These are phyloP conservation scores for Scortum barcoo DNA, from an alignment of 2,113 vertebrate genomes.

Conservation along the genomic window DNA sequence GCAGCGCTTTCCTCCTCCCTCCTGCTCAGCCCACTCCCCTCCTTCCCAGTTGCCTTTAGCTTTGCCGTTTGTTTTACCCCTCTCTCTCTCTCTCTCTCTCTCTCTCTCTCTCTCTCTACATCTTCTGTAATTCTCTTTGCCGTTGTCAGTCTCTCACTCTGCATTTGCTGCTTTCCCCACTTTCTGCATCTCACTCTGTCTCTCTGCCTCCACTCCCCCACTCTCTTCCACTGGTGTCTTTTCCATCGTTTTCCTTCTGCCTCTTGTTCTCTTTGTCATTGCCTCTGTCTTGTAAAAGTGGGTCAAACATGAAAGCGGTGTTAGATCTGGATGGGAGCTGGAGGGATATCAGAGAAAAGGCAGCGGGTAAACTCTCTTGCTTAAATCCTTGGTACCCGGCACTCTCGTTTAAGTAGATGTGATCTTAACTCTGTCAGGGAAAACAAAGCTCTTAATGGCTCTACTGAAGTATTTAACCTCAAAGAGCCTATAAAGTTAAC, in stretches of 20 bases:
- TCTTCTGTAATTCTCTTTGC: conserved; percentile 43
- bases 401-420: conserved; percentile 15
- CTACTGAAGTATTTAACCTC: conserved; percentile 10
- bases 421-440: conserved; percentile 7
- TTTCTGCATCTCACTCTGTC: conserved; percentile 24
- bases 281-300: conserved; percentile 65
- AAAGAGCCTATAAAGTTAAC: conserved; percentile 3
- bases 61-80: conserved; percentile 49
- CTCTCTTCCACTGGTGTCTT: conserved; percentile 9
- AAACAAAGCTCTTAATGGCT: background rate
- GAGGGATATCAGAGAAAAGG: conserved; percentile 29
- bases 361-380: conserved; percentile 21
- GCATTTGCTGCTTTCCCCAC: background rate
- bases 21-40: conserved; percentile 65
- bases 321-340: conserved; percentile 60
- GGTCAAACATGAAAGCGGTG: conserved; percentile 76
- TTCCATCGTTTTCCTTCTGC: conserved; percentile 42
- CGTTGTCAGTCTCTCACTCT: background rate
- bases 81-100: background rate
- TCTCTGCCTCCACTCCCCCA: background rate
- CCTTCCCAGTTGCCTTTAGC: conserved; percentile 41
- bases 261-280: conserved; percentile 38
- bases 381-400: conserved; percentile 17
- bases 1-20: conserved; percentile 70
- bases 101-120: conserved; percentile 24